A percentile compares a stretch with the other conserved stretches of the same genome.
Conservation (phyloP, 2,113 vertebrate species). For the Uropsilus gracilis region DNA sequence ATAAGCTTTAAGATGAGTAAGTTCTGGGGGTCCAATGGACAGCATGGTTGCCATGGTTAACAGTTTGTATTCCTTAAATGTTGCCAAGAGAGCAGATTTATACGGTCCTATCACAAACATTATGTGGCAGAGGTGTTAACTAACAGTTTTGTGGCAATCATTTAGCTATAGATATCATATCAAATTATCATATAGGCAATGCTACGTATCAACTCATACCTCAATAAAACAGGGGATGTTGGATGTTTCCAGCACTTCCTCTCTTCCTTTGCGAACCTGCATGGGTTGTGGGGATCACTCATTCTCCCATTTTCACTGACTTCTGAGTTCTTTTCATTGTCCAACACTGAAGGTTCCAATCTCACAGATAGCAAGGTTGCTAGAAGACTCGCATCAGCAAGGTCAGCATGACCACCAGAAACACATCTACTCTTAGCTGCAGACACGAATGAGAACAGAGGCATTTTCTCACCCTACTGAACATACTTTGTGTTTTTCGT, state of each 20-base stretch:
- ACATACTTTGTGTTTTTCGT: not conserved
- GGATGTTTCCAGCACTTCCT: not conserved
- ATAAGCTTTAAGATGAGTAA: not conserved
- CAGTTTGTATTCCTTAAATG: not conserved
- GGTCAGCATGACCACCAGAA: not conserved
- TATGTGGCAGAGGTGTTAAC: not conserved
- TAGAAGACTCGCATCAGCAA: not conserved
- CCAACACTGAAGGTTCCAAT: not conserved
- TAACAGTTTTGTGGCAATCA: not conserved
- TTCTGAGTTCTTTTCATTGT: not conserved
- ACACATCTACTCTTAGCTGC: rapidly evolving
- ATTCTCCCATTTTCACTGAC: not conserved
- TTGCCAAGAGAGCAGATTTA: not conserved
- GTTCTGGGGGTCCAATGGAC: not conserved
- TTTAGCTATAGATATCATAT: not conserved
- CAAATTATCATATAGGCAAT: not conserved
- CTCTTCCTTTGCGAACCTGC: not conserved
- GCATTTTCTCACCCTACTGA: not conserved
- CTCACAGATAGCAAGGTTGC: rapidly evolving
- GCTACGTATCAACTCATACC: not conserved
- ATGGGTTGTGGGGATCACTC: not conserved
- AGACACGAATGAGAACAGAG: not conserved
- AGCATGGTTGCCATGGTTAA: not conserved
- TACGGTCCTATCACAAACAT: not conserved
- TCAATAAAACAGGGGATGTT: not conserved